Evolutionary conservation across 2,797 vertebrate species (phyloP).

Genomic region (Nannoperca australis): DNA sequence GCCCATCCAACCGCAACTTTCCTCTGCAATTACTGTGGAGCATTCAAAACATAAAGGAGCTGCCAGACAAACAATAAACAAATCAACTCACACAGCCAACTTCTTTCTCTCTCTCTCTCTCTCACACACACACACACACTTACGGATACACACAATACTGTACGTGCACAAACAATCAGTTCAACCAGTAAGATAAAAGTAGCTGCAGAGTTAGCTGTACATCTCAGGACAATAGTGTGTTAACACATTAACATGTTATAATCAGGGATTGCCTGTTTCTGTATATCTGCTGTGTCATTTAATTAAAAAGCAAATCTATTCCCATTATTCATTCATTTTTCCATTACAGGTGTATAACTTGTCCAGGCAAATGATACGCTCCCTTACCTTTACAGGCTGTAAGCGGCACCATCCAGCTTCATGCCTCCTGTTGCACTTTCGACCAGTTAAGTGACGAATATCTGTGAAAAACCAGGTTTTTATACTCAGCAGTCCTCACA

Average conservation of each 20-base stretch:
- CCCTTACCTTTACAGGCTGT: constrained; percentile 56
- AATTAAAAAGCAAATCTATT: not conserved
- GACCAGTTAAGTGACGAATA: constrained; percentile 18
- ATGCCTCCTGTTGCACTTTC: constrained; percentile 13
- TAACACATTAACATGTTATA: not conserved
- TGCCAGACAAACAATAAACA: constrained; percentile 65
- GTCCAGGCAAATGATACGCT: not conserved
- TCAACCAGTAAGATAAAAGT: constrained; percentile 2
- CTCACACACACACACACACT: constrained; percentile 1
- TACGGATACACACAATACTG: constrained; percentile 11
- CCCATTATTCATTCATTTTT: not conserved
- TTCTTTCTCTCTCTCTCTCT: not conserved
- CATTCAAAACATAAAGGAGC: constrained; percentile 63
- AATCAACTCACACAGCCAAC: constrained; percentile 34
- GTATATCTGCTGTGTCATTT: not conserved
- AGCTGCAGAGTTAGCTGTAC: not conserved
- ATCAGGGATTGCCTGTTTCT: not conserved
- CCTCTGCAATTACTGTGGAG: constrained; percentile 67
- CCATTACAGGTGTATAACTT: not conserved
- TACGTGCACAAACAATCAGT: constrained; percentile 11
- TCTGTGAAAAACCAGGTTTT: constrained; percentile 49
- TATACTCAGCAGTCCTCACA: constrained; percentile 23
- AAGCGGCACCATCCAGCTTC: constrained; percentile 26
- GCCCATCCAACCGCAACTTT: constrained; percentile 65
- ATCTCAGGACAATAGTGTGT: not conserved